Evolutionary conservation across 1,140 invertebrate genomes (phyloP), one percentile per base, ranked within the genome.

Genomic region (Leptoteleia sp.): DNA sequence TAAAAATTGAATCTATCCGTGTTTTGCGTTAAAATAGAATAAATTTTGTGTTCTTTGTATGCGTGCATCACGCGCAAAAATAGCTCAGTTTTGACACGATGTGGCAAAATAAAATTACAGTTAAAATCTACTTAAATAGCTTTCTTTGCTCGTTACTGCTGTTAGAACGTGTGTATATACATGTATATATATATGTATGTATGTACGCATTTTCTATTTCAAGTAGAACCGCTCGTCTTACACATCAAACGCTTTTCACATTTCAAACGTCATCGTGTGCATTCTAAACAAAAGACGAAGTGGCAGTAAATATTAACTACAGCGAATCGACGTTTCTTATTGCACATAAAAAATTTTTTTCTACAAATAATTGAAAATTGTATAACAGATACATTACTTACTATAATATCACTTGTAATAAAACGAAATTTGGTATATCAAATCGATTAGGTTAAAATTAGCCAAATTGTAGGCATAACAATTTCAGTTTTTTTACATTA

Each of bases 61-160:
- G n/a, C n/a, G n/a, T n/a, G 45, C 45, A 50, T 70, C 67, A 70
- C 22, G 31, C 12, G 31, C 59, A 25, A 13, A 59, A 70, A 70
- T 70, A 70, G 50, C 43, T 70, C 35, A 0, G 25, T 40, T 40
- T 16, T 22, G 31, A 59, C 33, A 40, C 35, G 43, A 59, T 42
- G 52, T 27, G 40, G 54, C 6, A 11, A 59, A 59, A 59, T 50
- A 59, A 70, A 59, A 70, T 70, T 70, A 70, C 13, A 59, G 54
- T 59, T 70, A 33, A 59, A 59, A 70, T 59, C 54, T 70, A 61
- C 67, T 70, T 70, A 70, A 57, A 70, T 59, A 70, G 43, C 67
- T 70, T 59, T 59, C 67, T 52, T 52, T 35, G 50, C 25, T 45
- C n/a, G 37, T 48, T 61, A 61, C n/a, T 1, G 35, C 40, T 57